A percentile compares a stretch with the other conserved stretches of the same genome.
Conservation (phyloP, 1,140 invertebrate species). For the Meloidogyne exigua region DNA sequence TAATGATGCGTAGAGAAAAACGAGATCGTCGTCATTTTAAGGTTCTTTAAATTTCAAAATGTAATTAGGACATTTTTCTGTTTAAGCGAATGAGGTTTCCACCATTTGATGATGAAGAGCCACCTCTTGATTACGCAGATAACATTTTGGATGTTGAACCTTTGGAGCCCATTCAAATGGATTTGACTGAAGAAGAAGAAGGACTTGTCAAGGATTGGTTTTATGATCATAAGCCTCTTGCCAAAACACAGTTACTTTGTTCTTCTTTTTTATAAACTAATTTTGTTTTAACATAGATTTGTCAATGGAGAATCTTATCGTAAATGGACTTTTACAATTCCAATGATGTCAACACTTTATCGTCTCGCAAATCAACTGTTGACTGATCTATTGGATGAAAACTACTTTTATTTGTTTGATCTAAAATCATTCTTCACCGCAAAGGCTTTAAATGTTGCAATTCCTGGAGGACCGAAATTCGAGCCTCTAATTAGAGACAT, state of each 20-base stretch:
- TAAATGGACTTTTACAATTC: slow-evolving; percentile 88
- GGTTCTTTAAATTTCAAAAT: slow-evolving; percentile 28
- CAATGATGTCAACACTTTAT: slow-evolving; percentile 95
- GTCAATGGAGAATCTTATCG: slow-evolving; percentile 96
- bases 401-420: slow-evolving; percentile 99
- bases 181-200: slow-evolving; percentile 93
- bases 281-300: slow-evolving; percentile 70
- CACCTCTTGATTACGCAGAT: slow-evolving; percentile 96
- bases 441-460: slow-evolving; percentile 99
- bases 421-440: slow-evolving; percentile 99
- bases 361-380: slow-evolving; percentile 94
- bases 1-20: slow-evolving; percentile 98
- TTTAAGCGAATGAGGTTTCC: slow-evolving; percentile 95
- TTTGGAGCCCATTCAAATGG: slow-evolving; percentile 96
- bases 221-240: slow-evolving; percentile 97
- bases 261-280: not conserved
- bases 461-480: slow-evolving; percentile 98
- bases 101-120: slow-evolving; percentile 99
- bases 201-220: slow-evolving; percentile 83
- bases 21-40: slow-evolving; percentile 91
- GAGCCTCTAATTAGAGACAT: slow-evolving; percentile 97
- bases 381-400: slow-evolving; percentile 95
- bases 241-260: slow-evolving; percentile 70
- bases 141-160: slow-evolving; percentile 98
- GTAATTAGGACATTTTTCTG: too few relatives aligned